A percentile compares a stretch with the other conserved stretches of the same genome.
Evolutionary conservation across 2,888 invertebrate species (phyloP).

Genomic region (Synanthedon tipuliformis): DNA sequence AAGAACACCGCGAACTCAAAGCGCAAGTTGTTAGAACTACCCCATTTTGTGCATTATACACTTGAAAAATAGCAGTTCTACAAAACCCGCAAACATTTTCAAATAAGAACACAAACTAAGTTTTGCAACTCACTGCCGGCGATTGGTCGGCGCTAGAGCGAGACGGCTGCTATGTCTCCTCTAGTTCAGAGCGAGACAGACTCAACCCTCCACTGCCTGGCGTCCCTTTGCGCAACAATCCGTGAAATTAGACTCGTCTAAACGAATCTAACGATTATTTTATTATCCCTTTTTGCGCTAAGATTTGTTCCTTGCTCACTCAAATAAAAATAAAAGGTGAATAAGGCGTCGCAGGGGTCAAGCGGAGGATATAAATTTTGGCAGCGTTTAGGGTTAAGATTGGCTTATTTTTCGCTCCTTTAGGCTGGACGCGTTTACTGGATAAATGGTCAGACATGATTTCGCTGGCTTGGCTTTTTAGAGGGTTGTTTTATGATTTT

Average conservation of each 20-base stretch:
- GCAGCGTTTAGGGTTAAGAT: slow-evolving; percentile 52
- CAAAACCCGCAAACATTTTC: slow-evolving; percentile 45
- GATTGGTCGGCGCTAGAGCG: slow-evolving; percentile 41
- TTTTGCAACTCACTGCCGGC: slow-evolving; percentile 13
- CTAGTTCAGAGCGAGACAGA: slow-evolving; percentile 24
- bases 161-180: slow-evolving; percentile 16
- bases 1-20: too few species aligned
- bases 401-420: slow-evolving; percentile 62
- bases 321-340: slow-evolving; percentile 71
- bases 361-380: slow-evolving; percentile 54
- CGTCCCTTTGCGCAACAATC: slow-evolving; percentile 64
- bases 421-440: slow-evolving; percentile 29
- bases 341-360: slow-evolving; percentile 62
- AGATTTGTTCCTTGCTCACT: slow-evolving; percentile 71
- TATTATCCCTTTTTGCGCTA: slow-evolving; percentile 69
- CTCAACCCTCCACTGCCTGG: slow-evolving; percentile 33
- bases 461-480: slow-evolving; percentile 6
- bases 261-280: slow-evolving; percentile 71
- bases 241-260: slow-evolving; percentile 70
- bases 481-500: background rate
- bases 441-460: slow-evolving; percentile 14
- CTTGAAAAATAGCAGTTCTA: background rate
- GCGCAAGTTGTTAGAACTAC: background rate
- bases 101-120: slow-evolving; percentile 34
- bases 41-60: background rate